Evolutionary conservation across 2,888 invertebrate genomes (phyloP).

Genomic region (Pollenia angustigena): DNA sequence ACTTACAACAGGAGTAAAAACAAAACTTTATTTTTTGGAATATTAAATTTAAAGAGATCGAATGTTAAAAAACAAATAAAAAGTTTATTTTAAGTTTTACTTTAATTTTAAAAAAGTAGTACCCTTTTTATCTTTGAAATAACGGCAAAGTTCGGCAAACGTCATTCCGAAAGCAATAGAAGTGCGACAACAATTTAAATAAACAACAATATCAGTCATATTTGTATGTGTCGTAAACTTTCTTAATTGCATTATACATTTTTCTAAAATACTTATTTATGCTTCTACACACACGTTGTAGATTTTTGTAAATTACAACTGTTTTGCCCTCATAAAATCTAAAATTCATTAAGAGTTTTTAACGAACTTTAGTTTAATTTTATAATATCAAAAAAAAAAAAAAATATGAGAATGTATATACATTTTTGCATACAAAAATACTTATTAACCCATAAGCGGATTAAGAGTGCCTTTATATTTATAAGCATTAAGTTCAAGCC

Average conservation of each 20-base stretch:
- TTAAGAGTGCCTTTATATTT: too few species aligned
- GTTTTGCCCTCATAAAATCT: conserved; percentile 18
- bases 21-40: too few species aligned
- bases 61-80: too few species aligned
- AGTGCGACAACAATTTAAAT: neutral
- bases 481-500: too few species aligned
- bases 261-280: neutral
- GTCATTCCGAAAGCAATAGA: neutral
- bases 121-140: too few species aligned
- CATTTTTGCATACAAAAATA: too few species aligned
- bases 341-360: conserved; percentile 38
- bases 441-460: too few species aligned
- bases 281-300: neutral
- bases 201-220: neutral
- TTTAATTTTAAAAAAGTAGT: too few species aligned
- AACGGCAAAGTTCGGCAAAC: neutral
- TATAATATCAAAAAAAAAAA: neutral
- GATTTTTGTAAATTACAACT: neutral
- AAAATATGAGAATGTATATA: neutral
- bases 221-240: conserved; percentile 13
- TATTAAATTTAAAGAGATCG: too few species aligned
- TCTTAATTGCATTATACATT: conserved; percentile 18
- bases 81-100: too few species aligned
- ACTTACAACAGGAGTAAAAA: too few species aligned
- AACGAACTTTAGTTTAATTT: conserved; percentile 19